These are phyloP conservation scores for Prunella himalayana DNA, from an alignment of 2,113 vertebrate species.

Conservation along the genomic window DNA sequence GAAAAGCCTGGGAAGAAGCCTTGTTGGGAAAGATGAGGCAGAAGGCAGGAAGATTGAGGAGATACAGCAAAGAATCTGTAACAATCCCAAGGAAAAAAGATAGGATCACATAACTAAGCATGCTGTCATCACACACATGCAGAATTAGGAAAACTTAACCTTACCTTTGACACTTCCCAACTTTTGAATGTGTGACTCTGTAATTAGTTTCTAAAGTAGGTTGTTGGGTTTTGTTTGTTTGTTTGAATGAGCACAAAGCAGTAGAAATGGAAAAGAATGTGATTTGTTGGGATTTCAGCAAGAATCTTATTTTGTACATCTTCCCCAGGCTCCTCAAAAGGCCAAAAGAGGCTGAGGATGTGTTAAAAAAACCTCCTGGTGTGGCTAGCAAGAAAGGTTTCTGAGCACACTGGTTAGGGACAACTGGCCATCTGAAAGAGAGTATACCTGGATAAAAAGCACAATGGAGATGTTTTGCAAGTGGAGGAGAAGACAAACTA, in stretches of 20 bases:
- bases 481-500: neutral
- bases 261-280: neutral
- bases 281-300: neutral
- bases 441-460: neutral
- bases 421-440: neutral
- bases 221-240: neutral
- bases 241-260: neutral
- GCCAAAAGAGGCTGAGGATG: neutral
- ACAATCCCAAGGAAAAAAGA: neutral
- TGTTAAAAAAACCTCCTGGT: neutral
- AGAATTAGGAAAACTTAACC: neutral
- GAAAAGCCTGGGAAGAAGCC: neutral
- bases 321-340: neutral
- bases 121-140: neutral
- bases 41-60: neutral
- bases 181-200: neutral
- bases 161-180: neutral
- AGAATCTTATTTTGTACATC: neutral
- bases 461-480: neutral
- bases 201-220: neutral
- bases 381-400: neutral
- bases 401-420: neutral
- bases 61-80: neutral
- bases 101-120: neutral
- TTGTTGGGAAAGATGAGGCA: neutral